A percentile compares a stretch with the other conserved stretches of the same genome.
phyloP scores from a whole-genome alignment of 2,113 vertebrate species.

The Vulpes lagopus region DNA sequence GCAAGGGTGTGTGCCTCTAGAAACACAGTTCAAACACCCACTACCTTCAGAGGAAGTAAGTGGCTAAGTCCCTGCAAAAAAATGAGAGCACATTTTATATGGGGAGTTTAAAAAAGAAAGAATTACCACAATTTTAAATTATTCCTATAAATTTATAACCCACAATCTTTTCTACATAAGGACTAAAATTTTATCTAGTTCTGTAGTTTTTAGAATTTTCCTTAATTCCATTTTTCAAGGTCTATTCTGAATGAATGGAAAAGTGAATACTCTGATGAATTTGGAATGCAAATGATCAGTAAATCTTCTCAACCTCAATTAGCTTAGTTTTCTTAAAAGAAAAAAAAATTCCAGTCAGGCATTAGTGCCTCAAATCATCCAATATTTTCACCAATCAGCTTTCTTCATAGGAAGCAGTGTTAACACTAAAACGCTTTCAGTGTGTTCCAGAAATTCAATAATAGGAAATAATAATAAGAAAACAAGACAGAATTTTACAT shows the following conservation, averaged over 20 bases:
- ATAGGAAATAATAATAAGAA: not conserved
- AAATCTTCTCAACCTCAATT: slow-evolving; percentile 5
- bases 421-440: not conserved
- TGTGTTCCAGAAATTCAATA: not conserved
- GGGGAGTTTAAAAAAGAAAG: slow-evolving; percentile 31
- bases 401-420: not conserved
- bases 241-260: not conserved
- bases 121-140: not conserved
- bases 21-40: not conserved
- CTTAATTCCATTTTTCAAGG: not conserved
- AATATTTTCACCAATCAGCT: not conserved
- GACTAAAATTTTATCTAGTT: not conserved
- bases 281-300: not conserved
- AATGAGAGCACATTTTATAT: not conserved
- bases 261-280: not conserved
- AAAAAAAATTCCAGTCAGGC: not conserved
- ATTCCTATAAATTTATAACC: not conserved
- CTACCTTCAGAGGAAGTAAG: not conserved
- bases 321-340: not conserved
- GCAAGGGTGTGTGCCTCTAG: not conserved
- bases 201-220: not conserved
- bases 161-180: not conserved
- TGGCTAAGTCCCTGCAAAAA: slow-evolving; percentile 1
- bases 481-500: not conserved
- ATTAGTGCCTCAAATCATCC: not conserved